A percentile compares a stretch with the other conserved stretches of the same genome.
Evolutionary conservation across 1,140 invertebrate genomes (phyloP).

Genomic region (Drosophila pachea): DNA sequence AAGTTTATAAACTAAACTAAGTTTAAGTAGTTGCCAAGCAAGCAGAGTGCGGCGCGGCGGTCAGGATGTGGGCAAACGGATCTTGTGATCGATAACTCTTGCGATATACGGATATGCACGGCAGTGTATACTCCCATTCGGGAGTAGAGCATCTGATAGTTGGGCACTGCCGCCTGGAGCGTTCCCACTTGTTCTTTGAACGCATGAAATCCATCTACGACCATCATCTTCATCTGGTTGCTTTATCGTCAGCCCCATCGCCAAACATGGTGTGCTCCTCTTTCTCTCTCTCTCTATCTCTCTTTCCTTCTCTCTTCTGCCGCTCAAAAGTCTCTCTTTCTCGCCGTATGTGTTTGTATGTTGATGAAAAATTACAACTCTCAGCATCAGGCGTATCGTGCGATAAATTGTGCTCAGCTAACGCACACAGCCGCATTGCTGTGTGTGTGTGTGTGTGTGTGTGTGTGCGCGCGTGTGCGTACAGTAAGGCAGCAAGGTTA

Average conservation of each 20-base stretch:
- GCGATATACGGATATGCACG: no score
- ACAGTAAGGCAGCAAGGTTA: slow-evolving; percentile 39
- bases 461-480: slow-evolving; percentile 2
- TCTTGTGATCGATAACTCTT: no score
- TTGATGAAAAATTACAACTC: slow-evolving; percentile 75
- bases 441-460: neutral
- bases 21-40: no score
- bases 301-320: neutral
- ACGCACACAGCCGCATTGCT: slow-evolving; percentile 10
- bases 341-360: slow-evolving; percentile 1
- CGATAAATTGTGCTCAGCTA: slow-evolving; percentile 59
- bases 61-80: no score
- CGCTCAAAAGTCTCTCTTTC: neutral
- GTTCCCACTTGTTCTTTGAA: slow-evolving; percentile 3
- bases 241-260: slow-evolving; percentile 35
- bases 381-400: slow-evolving; percentile 70
- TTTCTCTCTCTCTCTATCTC: neutral
- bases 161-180: no score
- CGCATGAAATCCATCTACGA: slow-evolving; percentile 42
- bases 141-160: no score
- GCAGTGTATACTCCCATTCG: no score
- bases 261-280: neutral
- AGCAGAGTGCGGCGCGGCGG: no score
- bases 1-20: no score
- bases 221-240: slow-evolving; percentile 3